A percentile compares a stretch with the other conserved stretches of the same genome.
These are phyloP conservation scores for Tenthredo notha DNA, from an alignment of 2,888 invertebrate species.

Conservation along the genomic window DNA sequence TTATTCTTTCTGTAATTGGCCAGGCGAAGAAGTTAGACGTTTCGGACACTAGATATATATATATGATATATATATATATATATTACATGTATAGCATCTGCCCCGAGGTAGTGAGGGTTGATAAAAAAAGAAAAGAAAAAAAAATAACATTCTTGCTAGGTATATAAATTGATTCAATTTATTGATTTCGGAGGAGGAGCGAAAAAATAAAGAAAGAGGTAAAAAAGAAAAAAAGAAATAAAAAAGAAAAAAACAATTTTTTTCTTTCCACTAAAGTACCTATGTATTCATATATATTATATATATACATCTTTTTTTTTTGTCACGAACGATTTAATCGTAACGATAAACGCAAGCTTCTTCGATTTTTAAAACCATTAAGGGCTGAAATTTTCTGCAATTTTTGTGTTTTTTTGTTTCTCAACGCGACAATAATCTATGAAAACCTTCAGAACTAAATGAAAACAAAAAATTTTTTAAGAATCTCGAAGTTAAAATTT, in stretches of 20 bases:
- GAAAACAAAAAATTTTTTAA: too few species aligned
- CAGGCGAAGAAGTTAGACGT: constrained; percentile 44
- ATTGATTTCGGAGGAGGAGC: constrained; percentile 5
- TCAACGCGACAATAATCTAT: not conserved
- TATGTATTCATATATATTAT: not conserved
- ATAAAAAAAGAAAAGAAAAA: constrained; percentile 7
- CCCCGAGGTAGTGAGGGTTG: not conserved
- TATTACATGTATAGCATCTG: not conserved
- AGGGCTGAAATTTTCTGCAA: not conserved
- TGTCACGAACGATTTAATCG: not conserved
- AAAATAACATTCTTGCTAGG: not conserved
- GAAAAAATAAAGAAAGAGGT: not conserved
- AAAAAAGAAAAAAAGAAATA: too few species aligned
- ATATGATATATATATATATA: not conserved
- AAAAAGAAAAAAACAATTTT: not conserved
- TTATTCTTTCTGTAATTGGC: constrained; percentile 54
- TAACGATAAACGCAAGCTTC: not conserved
- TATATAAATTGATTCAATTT: constrained; percentile 43
- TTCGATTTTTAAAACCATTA: not conserved
- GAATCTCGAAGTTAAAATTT: too few species aligned
- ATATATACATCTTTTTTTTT: not conserved
- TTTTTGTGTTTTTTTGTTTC: not conserved
- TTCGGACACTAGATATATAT: constrained; percentile 22
- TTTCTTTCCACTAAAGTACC: not conserved
- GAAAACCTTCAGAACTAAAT: not conserved